Conservation (phyloP, 2,797 vertebrate genomes). For the Myiotriccus ornatus region DNA sequence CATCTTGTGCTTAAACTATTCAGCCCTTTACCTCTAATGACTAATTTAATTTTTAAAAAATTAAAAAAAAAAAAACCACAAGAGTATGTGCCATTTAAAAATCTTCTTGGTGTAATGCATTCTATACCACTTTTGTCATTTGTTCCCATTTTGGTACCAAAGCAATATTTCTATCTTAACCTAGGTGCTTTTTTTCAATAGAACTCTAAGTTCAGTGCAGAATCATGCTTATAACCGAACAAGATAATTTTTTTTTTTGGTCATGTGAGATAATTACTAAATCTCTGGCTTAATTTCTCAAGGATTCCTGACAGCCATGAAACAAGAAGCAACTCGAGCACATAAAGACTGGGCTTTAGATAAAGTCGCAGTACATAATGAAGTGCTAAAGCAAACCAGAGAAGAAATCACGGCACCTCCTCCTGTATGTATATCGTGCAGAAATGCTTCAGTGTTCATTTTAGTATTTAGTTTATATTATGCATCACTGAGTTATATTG, state of each 20-base stretch:
- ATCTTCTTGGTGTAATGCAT: neutral
- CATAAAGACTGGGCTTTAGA: conserved; percentile 88
- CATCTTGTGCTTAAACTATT: neutral
- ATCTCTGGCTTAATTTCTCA: conserved; percentile 35
- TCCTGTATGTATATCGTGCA: conserved; percentile 57
- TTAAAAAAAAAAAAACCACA: neutral
- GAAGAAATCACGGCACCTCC: conserved; percentile 78
- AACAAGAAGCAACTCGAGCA: conserved; percentile 84
- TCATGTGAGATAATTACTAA: neutral
- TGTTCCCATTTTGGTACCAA: neutral
- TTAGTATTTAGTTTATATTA: neutral
- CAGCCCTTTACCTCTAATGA: neutral
- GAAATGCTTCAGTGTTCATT: neutral
- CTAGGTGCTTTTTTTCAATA: neutral
- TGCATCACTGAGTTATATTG: neutral
- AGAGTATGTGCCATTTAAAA: neutral
- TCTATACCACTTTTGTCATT: neutral
- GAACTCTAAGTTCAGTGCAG: neutral
- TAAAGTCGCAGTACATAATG: conserved; percentile 80
- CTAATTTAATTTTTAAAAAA: neutral
- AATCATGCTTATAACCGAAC: neutral
- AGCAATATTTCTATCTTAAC: neutral
- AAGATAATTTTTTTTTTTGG: neutral
- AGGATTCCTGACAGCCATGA: conserved; percentile 87
- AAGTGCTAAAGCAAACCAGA: conserved; percentile 77